phyloP scores from a whole-genome alignment of 2,797 vertebrate genomes.

The Australoheros facetus region DNA sequence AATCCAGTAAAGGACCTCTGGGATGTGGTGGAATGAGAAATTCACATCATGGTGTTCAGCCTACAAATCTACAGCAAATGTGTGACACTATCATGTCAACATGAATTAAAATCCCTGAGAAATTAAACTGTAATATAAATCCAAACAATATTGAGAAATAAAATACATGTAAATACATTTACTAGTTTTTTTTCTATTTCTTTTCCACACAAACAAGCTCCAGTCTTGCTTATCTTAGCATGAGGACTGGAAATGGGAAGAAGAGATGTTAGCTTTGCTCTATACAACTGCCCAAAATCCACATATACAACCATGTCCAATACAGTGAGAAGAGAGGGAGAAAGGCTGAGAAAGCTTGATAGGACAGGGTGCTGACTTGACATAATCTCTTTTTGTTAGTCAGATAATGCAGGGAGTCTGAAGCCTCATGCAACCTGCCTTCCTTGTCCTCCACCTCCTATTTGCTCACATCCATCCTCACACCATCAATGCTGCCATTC shows the following conservation, averaged over 20 bases:
- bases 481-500: background rate
- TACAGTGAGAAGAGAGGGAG: background rate
- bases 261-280: background rate
- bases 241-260: background rate
- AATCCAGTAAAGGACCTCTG: background rate
- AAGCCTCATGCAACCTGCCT: conserved; percentile 8
- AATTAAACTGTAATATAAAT: background rate
- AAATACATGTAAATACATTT: background rate
- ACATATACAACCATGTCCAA: background rate
- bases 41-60: background rate
- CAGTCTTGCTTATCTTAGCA: background rate
- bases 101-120: background rate
- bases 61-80: background rate
- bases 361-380: conserved; percentile 50
- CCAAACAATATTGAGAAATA: background rate
- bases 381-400: conserved; percentile 49
- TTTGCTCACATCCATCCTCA: background rate
- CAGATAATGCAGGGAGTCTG: conserved; percentile 39
- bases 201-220: background rate
- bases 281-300: background rate
- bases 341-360: conserved; percentile 3
- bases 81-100: background rate
- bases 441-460: background rate
- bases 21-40: background rate
- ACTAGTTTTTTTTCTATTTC: background rate